These are phyloP conservation scores for Halotydeus destructor DNA, from an alignment of 1,140 invertebrate genomes.

Conservation along the genomic window DNA sequence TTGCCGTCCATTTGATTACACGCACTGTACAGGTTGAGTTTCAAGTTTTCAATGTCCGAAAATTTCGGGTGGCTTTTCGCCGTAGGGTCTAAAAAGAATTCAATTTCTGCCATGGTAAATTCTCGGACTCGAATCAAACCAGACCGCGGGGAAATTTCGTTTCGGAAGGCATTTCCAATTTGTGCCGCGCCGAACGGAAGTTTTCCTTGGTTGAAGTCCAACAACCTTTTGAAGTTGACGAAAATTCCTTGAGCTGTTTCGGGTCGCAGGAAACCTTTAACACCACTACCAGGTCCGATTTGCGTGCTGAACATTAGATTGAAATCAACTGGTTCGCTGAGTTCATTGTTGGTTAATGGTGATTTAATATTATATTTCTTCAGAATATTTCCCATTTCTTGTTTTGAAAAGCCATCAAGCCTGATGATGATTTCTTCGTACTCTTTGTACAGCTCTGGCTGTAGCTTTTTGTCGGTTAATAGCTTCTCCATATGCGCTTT, in stretches of 20 bases:
- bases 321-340: conserved; percentile 87
- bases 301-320: conserved; percentile 96
- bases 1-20: conserved; percentile 81
- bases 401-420: conserved; percentile 65
- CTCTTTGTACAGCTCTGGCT: conserved; percentile 43
- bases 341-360: conserved; percentile 75
- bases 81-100: conserved; percentile 90
- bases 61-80: conserved; percentile 85
- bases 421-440: conserved; percentile 58
- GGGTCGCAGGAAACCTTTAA: conserved; percentile 83
- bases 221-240: conserved; percentile 87
- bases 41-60: conserved; percentile 42
- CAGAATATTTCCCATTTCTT: conserved; percentile 66
- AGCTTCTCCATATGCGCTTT: conserved; percentile 85
- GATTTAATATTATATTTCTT: conserved; percentile 79
- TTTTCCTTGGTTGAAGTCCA: conserved; percentile 91
- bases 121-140: conserved; percentile 83
- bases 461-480: conserved; percentile 56
- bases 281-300: conserved; percentile 80
- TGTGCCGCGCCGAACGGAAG: conserved; percentile 96
- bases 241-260: conserved; percentile 99
- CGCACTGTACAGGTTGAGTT: conserved; percentile 69
- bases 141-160: conserved; percentile 96
- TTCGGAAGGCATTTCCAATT: conserved; percentile 91
- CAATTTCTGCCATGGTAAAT: conserved; percentile 99